Conservation (phyloP, 2,888 invertebrate species). For the Lamellibrachia satsuma region DNA sequence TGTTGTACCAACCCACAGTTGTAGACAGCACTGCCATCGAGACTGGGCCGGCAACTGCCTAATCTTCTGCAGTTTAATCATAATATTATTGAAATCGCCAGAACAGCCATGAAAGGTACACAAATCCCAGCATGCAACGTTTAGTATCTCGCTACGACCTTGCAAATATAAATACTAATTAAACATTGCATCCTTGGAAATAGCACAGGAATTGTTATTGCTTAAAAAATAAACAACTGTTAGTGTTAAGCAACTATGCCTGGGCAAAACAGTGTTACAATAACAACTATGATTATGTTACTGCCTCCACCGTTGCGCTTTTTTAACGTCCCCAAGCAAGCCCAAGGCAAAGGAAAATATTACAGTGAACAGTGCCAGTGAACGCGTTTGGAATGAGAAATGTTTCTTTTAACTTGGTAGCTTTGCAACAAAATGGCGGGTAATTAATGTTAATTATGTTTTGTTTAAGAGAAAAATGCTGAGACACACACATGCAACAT, state of each 20-base stretch:
- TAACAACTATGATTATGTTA: neutral
- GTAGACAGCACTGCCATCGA: neutral
- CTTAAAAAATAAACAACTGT: neutral
- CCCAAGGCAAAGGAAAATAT: neutral
- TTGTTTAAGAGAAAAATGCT: neutral
- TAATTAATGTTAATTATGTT: neutral
- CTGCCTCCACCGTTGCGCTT: neutral
- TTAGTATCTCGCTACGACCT: neutral
- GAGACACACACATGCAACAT: neutral
- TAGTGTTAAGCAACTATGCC: neutral
- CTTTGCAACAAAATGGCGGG: neutral
- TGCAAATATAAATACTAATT: neutral
- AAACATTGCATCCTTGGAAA: neutral
- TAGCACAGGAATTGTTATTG: neutral
- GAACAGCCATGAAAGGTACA: neutral
- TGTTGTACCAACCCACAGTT: neutral
- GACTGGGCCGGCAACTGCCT: neutral
- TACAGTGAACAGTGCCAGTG: neutral
- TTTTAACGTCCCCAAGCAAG: neutral
- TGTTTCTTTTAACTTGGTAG: neutral
- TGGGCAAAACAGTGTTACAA: too few species aligned
- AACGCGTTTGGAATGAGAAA: neutral
- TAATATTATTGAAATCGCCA: neutral
- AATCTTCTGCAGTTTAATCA: neutral
- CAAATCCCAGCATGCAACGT: neutral